These are phyloP conservation scores for Phyto melanocephala DNA, from an alignment of 2,888 invertebrate species.

Conservation along the genomic window DNA sequence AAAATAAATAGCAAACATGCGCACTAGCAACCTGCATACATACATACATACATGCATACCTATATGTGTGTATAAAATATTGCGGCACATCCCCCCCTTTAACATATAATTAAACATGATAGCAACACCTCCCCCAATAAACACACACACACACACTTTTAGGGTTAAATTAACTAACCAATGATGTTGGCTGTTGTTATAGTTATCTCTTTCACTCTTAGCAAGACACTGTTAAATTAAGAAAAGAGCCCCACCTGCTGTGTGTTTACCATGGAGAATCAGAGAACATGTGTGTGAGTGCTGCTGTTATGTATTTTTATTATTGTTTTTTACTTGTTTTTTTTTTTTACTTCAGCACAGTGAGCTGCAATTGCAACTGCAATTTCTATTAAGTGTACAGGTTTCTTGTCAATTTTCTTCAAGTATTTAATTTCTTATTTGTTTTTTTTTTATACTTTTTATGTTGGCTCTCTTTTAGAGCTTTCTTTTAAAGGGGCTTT, in stretches of 20 bases:
- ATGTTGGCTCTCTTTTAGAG: slow-evolving; percentile 12
- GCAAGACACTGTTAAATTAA: neutral
- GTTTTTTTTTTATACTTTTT: neutral
- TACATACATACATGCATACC: no score
- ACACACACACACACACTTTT: neutral
- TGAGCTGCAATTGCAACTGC: slow-evolving; percentile 41
- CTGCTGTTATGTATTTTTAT: slow-evolving; percentile 2
- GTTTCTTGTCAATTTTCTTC: slow-evolving; percentile 3
- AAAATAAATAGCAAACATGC: slow-evolving; percentile 5
- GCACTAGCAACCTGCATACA: neutral
- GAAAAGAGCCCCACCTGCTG: slow-evolving; percentile 22
- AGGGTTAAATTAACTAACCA: neutral
- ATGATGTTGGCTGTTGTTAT: neutral
- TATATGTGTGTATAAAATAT: neutral
- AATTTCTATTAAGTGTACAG: neutral
- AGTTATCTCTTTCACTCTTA: slow-evolving; percentile 16
- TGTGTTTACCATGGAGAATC: slow-evolving; percentile 1
- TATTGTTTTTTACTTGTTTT: neutral
- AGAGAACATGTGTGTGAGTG: neutral
- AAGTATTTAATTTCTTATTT: neutral
- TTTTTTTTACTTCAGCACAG: no score
- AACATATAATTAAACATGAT: neutral
- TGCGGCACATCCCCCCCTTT: slow-evolving; percentile 10
- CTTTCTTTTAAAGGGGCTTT: neutral
- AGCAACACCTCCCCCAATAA: slow-evolving; percentile 21